These are phyloP conservation scores for Nycticebus coucang DNA, from an alignment of 2,113 vertebrate genomes.

Conservation along the genomic window DNA sequence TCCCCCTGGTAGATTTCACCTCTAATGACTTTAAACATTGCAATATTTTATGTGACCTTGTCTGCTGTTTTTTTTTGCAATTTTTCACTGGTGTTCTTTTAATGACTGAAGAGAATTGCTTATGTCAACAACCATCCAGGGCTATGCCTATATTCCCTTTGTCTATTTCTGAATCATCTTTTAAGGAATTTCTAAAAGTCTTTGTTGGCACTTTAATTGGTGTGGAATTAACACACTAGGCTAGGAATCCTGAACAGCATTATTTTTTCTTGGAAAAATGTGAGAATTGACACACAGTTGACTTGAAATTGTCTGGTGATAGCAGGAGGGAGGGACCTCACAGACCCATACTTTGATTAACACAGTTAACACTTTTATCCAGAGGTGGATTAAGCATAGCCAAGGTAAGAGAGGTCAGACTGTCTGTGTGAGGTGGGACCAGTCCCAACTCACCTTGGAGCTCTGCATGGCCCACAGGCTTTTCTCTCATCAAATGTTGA, in stretches of 20 bases:
- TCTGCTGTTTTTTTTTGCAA: neutral
- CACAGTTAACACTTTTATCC: neutral
- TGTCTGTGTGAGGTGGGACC: neutral
- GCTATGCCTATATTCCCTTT: neutral
- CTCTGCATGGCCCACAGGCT: neutral
- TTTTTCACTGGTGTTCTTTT: neutral
- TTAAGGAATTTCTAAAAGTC: constrained; percentile 1
- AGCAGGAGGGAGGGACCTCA: neutral
- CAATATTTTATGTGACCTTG: neutral
- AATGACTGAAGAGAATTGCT: neutral
- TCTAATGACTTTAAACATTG: neutral
- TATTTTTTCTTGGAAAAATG: neutral
- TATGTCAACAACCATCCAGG: neutral
- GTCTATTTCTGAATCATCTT: neutral
- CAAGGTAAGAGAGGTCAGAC: neutral
- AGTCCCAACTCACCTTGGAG: neutral
- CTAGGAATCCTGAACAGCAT: neutral
- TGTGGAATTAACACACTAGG: neutral
- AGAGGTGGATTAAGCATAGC: neutral
- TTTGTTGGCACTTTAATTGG: neutral
- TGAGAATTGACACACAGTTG: neutral
- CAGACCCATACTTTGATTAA: neutral
- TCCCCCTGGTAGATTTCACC: neutral
- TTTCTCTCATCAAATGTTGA: neutral
- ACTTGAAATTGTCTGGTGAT: neutral